Evolutionary conservation across 2,797 vertebrate species (phyloP).

Genomic region (Pristis pectinata): DNA sequence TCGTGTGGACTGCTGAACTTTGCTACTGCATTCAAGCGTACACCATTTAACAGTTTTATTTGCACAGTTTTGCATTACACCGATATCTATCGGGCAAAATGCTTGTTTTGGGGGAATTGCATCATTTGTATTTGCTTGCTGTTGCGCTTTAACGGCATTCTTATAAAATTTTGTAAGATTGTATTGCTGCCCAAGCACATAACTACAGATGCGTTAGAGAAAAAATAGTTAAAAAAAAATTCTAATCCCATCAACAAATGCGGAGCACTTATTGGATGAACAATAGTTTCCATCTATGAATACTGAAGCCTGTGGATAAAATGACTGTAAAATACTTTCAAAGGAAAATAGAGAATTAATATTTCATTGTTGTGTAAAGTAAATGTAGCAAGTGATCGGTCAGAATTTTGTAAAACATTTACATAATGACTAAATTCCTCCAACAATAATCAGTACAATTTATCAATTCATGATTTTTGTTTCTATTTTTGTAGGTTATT

Average conservation of each 20-base stretch:
- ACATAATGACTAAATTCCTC: not conserved
- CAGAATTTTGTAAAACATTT: not conserved
- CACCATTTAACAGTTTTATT: conserved; percentile 28
- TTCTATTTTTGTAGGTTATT: conserved; percentile 70
- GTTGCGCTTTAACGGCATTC: conserved; percentile 8
- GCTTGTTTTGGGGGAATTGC: conserved; percentile 12
- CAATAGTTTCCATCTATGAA: not conserved
- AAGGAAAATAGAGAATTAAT: conserved; percentile 14
- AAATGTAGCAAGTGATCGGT: not conserved
- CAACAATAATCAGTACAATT: not conserved
- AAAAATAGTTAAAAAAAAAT: not conserved
- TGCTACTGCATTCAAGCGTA: not conserved
- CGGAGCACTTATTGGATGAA: not conserved
- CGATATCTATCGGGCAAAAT: conserved; percentile 16
- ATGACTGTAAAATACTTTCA: not conserved
- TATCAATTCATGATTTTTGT: conserved; percentile 25
- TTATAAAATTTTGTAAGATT: not conserved
- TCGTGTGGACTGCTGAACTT: not conserved
- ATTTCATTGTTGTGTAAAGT: not conserved
- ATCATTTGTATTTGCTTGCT: conserved; percentile 38
- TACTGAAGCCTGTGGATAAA: not conserved
- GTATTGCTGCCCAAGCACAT: not conserved
- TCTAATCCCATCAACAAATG: not conserved
- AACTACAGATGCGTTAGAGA: not conserved
- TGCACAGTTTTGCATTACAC: conserved; percentile 37